phyloP scores from a whole-genome alignment of 2,888 invertebrate genomes.

The Omphaloscelis lunosa region DNA sequence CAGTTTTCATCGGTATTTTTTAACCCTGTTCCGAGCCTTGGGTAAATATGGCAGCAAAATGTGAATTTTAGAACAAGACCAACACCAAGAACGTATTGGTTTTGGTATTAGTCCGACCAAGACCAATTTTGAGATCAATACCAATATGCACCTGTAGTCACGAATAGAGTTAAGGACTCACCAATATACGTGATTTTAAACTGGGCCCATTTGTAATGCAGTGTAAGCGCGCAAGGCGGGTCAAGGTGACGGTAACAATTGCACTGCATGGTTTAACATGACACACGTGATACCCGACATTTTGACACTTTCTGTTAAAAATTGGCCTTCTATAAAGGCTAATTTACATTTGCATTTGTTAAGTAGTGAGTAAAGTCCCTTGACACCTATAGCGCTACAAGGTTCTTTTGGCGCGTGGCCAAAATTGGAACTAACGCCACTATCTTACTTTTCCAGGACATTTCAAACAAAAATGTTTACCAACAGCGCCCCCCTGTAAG shows the following conservation, averaged over 20 bases:
- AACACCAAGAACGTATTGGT: neutral
- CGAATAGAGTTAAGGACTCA: slow-evolving; percentile 12
- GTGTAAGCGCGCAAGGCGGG: neutral
- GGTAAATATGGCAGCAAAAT: neutral
- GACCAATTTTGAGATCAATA: slow-evolving; percentile 11
- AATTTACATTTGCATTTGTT: neutral
- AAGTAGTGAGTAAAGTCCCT: neutral
- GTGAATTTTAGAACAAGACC: neutral
- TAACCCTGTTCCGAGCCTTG: no score
- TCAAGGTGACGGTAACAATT: neutral
- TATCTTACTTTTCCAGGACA: no score
- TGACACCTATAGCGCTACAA: no score
- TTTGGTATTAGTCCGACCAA: neutral
- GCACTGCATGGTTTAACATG: neutral
- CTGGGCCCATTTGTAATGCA: neutral
- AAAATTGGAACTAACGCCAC: no score
- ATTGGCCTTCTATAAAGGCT: neutral
- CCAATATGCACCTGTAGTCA: slow-evolving; percentile 4
- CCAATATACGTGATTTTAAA: slow-evolving; percentile 10
- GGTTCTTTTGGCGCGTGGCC: no score
- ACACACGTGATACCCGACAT: neutral
- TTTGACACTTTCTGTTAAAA: neutral
- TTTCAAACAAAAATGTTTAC: no score
- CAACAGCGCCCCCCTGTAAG: no score
- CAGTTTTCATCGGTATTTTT: no score